Evolutionary conservation across 1,140 invertebrate genomes (phyloP).

Genomic region (Eurosta solidaginis): DNA sequence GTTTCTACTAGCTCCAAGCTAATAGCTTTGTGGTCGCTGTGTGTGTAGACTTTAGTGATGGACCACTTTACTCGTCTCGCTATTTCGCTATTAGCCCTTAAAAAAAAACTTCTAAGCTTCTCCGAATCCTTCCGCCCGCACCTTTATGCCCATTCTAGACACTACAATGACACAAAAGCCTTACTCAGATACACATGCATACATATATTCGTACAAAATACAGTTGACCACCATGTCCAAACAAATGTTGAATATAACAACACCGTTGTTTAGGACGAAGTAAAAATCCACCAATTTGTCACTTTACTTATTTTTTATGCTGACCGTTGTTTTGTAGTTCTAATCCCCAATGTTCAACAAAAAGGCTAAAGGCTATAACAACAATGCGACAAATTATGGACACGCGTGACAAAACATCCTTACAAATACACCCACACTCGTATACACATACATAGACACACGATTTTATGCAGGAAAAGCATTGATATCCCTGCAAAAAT

Average conservation of each 20-base stretch:
- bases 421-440: neutral
- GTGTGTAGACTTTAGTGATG: too few relatives aligned
- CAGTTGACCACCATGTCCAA: neutral
- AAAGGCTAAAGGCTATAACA: conserved; percentile 14
- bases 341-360: neutral
- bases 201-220: neutral
- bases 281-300: conserved; percentile 4
- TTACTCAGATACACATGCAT: neutral
- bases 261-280: neutral
- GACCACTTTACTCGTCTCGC: too few relatives aligned
- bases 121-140: too few relatives aligned
- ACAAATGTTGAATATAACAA: neutral
- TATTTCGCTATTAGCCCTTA: too few relatives aligned
- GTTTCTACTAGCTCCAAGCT: too few relatives aligned
- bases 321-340: neutral
- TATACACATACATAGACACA: too few relatives aligned
- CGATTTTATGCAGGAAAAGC: too few relatives aligned
- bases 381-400: conserved; percentile 37
- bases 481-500: too few relatives aligned
- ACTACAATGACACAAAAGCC: neutral
- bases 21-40: too few relatives aligned
- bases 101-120: too few relatives aligned
- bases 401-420: conserved; percentile 1
- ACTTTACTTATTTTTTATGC: neutral
- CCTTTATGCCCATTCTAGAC: conserved; percentile 10